Percentiles rank a stretch among this genome's conserved stretches.
Evolutionary conservation across 2,113 vertebrate species (phyloP).

Genomic region (Herpailurus yagouaroundi): DNA sequence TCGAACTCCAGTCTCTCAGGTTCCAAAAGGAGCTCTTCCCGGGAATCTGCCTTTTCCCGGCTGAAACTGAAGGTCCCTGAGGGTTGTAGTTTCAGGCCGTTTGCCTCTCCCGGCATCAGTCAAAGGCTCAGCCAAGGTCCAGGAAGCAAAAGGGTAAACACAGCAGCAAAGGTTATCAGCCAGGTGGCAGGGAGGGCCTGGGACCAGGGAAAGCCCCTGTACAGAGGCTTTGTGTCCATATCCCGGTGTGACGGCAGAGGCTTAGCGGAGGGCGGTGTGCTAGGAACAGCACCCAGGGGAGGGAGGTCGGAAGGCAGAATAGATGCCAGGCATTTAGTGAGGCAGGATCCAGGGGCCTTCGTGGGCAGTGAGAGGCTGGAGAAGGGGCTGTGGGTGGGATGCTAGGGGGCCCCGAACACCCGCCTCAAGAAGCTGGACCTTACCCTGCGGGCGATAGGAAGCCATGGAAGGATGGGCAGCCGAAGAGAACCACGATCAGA

Average conservation of each 20-base stretch:
- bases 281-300: neutral
- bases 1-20: neutral
- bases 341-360: neutral
- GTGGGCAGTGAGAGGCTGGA: neutral
- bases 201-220: too few species aligned
- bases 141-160: neutral
- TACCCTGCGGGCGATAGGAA: neutral
- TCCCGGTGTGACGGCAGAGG: neutral
- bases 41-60: neutral
- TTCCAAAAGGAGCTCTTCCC: neutral
- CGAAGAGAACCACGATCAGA: neutral
- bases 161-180: neutral
- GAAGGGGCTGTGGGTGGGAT: fast-evolving
- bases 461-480: neutral
- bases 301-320: neutral
- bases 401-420: neutral
- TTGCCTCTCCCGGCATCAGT: neutral
- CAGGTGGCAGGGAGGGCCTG: neutral
- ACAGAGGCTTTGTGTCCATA: neutral
- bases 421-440: neutral
- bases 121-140: neutral
- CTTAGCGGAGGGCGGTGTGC: fast-evolving
- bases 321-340: neutral
- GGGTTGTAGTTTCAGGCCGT: neutral
- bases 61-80: neutral